These are phyloP conservation scores for Semaprochilodus insignis DNA, from an alignment of 2,797 vertebrate species.

Conservation along the genomic window DNA sequence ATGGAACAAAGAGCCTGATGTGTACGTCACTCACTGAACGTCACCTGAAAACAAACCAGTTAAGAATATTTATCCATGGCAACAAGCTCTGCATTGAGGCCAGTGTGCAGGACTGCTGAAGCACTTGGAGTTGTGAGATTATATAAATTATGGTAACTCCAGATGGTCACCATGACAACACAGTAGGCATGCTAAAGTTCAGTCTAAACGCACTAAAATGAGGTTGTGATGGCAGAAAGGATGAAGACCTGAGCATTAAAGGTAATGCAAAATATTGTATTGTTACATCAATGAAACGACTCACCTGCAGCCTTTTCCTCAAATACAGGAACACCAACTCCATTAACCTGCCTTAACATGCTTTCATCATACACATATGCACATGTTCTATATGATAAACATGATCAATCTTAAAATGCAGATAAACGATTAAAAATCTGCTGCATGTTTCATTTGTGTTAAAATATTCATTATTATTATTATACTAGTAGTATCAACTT, in stretches of 20 bases:
- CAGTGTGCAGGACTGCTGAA: conserved; percentile 74
- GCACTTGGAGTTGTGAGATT: conserved; percentile 75
- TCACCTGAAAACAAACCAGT: conserved; percentile 70
- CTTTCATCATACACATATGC: too few species aligned
- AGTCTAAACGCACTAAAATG: conserved; percentile 74
- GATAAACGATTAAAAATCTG: too few species aligned
- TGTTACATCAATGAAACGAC: too few species aligned
- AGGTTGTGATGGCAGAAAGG: not conserved
- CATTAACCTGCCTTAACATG: too few species aligned
- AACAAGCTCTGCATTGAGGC: conserved; percentile 77
- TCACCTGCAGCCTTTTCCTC: too few species aligned
- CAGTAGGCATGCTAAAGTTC: conserved; percentile 77
- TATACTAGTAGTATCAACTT: too few species aligned
- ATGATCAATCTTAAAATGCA: too few species aligned
- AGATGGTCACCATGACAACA: conserved; percentile 75
- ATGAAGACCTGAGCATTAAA: not conserved
- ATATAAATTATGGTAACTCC: conserved; percentile 79
- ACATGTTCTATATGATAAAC: too few species aligned
- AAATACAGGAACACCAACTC: too few species aligned
- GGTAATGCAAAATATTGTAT: too few species aligned
- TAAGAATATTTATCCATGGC: conserved; percentile 79
- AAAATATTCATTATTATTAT: too few species aligned
- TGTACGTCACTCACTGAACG: conserved; percentile 62
- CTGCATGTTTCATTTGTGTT: too few species aligned
- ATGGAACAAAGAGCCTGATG: conserved; percentile 13